These are phyloP conservation scores for Gymnocheta viridis DNA, from an alignment of 2,888 invertebrate genomes.

Conservation along the genomic window DNA sequence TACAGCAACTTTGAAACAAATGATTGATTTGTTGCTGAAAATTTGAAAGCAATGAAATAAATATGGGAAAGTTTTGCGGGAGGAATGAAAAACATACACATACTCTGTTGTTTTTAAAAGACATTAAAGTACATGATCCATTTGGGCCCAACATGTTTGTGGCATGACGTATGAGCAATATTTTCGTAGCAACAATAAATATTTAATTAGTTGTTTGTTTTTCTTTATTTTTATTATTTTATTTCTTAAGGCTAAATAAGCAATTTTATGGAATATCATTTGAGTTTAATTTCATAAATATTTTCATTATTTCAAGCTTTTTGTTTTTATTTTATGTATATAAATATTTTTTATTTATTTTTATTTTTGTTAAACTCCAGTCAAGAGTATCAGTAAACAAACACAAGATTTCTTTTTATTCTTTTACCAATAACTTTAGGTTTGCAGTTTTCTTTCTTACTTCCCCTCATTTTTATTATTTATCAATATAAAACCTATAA, in stretches of 20 bases:
- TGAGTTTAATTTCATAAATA: constrained; percentile 1
- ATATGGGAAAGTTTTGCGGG: not conserved
- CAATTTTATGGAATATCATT: constrained; percentile 35
- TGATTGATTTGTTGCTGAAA: constrained; percentile 17
- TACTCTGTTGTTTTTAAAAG: not conserved
- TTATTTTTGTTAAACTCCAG: not conserved
- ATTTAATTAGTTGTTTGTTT: constrained; percentile 56
- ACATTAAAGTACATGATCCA: not conserved
- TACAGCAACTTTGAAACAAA: not conserved
- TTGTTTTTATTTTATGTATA: constrained; percentile 3
- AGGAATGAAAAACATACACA: not conserved
- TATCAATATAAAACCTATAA: constrained; percentile 62
- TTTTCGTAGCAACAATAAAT: constrained; percentile 56
- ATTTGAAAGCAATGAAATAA: not conserved
- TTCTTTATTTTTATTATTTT: not conserved
- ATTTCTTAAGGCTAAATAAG: constrained; percentile 42
- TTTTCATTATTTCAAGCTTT: not conserved
- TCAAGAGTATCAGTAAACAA: not conserved
- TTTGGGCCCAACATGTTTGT: not conserved
- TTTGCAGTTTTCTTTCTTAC: not conserved
- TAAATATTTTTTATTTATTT: too few species aligned
- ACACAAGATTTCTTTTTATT: not conserved
- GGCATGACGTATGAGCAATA: constrained; percentile 52
- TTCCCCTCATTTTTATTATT: not conserved
- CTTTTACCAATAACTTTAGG: not conserved